Evolutionary conservation across 2,888 invertebrate genomes (phyloP).

Genomic region (Cepaea hortensis): DNA sequence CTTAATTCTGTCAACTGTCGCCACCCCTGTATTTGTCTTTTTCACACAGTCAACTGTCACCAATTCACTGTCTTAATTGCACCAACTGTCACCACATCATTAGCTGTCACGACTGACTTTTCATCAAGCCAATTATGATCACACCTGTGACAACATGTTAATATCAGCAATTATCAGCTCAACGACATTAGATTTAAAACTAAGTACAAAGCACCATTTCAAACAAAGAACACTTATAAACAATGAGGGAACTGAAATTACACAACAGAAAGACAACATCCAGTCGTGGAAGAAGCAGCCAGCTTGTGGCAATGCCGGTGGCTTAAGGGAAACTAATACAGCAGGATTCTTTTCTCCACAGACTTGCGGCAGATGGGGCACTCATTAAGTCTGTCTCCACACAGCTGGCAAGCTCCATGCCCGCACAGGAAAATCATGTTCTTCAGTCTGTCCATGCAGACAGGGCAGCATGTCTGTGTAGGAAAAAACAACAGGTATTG

Average conservation of each 20-base stretch:
- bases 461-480: constrained; percentile 95
- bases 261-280: no score
- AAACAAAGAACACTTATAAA: not conserved
- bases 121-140: not conserved
- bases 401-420: constrained; percentile 98
- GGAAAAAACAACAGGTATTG: not conserved
- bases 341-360: constrained; percentile 94
- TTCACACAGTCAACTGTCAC: no score
- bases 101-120: no score
- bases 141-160: not conserved
- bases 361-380: constrained; percentile 98
- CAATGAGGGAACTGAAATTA: no score
- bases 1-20: no score
- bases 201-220: not conserved
- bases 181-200: no score
- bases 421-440: constrained; percentile 99
- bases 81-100: no score
- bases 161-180: no score
- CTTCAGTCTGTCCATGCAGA: constrained; percentile 96
- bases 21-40: no score
- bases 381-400: constrained; percentile 97
- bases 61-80: no score
- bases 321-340: constrained; percentile 80
- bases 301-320: no score
- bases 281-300: no score